phyloP scores from a whole-genome alignment of 2,888 invertebrate species.

The Galerucella calmariensis region DNA sequence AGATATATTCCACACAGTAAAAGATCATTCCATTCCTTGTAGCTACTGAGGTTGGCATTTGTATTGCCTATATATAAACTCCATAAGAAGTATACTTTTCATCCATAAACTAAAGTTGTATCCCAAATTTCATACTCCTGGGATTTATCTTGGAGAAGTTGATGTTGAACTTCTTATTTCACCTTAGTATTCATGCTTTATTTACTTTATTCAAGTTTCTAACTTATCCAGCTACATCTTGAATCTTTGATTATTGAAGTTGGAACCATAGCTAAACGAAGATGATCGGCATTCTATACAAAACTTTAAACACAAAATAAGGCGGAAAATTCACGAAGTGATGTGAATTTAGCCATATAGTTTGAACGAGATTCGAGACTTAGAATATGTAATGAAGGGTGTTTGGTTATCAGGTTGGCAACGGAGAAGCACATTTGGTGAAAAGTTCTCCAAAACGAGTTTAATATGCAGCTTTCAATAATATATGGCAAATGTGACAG shows the following conservation, averaged over 20 bases:
- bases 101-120: constrained; percentile 25
- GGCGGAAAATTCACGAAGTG: not conserved
- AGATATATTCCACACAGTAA: not conserved
- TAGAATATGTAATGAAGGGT: not conserved
- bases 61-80: constrained; percentile 8
- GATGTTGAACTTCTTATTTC: constrained; percentile 9
- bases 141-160: constrained; percentile 24
- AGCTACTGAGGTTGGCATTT: constrained; percentile 15
- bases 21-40: not conserved
- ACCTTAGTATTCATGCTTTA: constrained; percentile 14
- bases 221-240: constrained; percentile 13
- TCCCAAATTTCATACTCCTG: constrained; percentile 14
- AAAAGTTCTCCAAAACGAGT: too few relatives aligned
- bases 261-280: not conserved
- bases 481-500: too few relatives aligned
- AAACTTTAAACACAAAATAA: not conserved
- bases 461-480: too few relatives aligned
- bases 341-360: not conserved
- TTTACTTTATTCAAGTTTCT: constrained; percentile 21
- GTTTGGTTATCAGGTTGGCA: not conserved
- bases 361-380: not conserved
- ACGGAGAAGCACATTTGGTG: too few relatives aligned
- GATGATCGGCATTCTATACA: not conserved
- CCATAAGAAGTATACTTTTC: constrained; percentile 17
- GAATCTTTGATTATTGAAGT: constrained; percentile 8